A percentile compares a stretch with the other conserved stretches of the same genome.
These are phyloP conservation scores for Cuculus canorus DNA, from an alignment of 2,797 vertebrate genomes.

Conservation along the genomic window DNA sequence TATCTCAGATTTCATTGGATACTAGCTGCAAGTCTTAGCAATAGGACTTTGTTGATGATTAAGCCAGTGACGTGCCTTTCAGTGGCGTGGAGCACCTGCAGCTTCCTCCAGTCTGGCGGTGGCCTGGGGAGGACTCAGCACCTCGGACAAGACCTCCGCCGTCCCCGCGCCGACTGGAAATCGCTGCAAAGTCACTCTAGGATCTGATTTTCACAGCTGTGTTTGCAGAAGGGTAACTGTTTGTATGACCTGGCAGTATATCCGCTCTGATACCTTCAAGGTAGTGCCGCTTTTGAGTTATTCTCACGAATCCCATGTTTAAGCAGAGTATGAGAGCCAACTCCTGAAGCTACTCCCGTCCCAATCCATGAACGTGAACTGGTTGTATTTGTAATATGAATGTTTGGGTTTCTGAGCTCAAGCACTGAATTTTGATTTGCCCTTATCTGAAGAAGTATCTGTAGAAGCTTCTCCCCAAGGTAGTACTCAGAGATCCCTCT, in stretches of 20 bases:
- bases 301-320: background rate
- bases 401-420: constrained; percentile 23
- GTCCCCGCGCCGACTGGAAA: rapidly evolving
- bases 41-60: constrained; percentile 29
- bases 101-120: background rate
- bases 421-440: background rate
- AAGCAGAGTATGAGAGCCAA: background rate
- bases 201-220: rapidly evolving
- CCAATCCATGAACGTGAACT: background rate
- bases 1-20: constrained; percentile 53
- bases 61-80: background rate
- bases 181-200: rapidly evolving
- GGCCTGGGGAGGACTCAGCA: constrained; percentile 53
- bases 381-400: background rate
- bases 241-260: background rate
- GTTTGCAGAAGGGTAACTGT: background rate
- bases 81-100: background rate
- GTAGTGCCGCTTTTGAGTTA: background rate
- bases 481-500: background rate
- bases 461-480: background rate
- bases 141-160: constrained; percentile 64
- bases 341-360: background rate
- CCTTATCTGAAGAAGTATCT: background rate
- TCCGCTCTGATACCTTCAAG: background rate
- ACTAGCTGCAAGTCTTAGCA: background rate